Base-by-base conservation (phyloP, 2,888 invertebrate genomes). In the Harpalus rubripes region DNA sequence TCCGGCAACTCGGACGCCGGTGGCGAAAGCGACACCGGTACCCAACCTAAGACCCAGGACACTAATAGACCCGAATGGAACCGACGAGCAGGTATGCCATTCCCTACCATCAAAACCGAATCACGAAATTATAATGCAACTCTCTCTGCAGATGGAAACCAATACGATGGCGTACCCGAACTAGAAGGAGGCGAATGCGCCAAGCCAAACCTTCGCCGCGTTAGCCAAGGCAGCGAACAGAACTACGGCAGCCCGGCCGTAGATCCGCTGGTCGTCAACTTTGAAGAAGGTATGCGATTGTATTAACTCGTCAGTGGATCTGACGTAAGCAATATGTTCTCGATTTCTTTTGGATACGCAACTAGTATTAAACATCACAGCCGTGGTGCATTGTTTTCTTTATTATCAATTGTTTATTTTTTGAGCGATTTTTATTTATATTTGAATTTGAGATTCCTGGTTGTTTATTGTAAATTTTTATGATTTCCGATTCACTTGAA, bases 281-380 rank as follows among this genome's bases (percentile, higher is more conserved):
- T 95, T 91, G 95, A 95, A 93, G 95, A 95, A 95, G 95, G 95
- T 95, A 95, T 95, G 95, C 94, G 95, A 90, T 93, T 95, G 85
- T 85, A 85, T 80, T 85, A 85, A 85, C 41, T 16, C 44, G 72
- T 82, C 58, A 82, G 63, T 52, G 44, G 81, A 63, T 63, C 68
- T 63, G 44, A 65, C 81, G 65, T 81, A 44, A 78, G 56, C 58
- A 78, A 58, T 78, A 58, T 74, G 74, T 74, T 74, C 58, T 79
- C 79, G 58, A 39, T 80, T 61, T 39, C 63, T n/a, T 59, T 58
- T 26, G 52, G 56, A 58, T 41, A 52, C 52, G 76, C 44, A 76
- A 76, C 76, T 58, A 78, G 56, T 78, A 58, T 78, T 78, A 78
- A 15, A 78, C 58, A 78, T 78, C 78, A 78, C 78, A 78, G 44